phyloP scores from a whole-genome alignment of 2,797 vertebrate species.

The Microcaecilia unicolor region DNA sequence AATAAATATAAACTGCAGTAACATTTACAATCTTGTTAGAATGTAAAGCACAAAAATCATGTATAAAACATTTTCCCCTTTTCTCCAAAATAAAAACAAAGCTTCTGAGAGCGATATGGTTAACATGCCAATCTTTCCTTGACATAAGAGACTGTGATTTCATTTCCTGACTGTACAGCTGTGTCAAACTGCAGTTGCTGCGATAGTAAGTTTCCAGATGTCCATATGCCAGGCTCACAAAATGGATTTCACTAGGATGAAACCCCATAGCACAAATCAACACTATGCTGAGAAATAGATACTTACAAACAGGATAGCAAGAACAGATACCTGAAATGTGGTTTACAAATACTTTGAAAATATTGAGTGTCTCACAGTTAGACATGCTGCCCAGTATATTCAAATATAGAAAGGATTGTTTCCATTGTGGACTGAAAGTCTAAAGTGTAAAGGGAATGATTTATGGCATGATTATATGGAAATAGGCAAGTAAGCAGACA shows the following conservation, averaged over 20 bases:
- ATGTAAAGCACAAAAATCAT: not conserved
- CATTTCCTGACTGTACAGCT: constrained; percentile 7
- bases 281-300: not conserved
- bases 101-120: not conserved
- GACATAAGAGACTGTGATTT: constrained; percentile 4
- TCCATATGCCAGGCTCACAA: not conserved
- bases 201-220: constrained; percentile 18
- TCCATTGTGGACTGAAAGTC: too few relatives aligned
- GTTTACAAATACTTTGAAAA: too few relatives aligned
- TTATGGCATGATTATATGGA: too few relatives aligned
- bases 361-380: too few relatives aligned
- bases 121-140: constrained; percentile 7
- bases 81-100: constrained; percentile 1
- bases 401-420: too few relatives aligned
- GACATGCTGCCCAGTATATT: too few relatives aligned
- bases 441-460: too few relatives aligned
- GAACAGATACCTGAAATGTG: not conserved
- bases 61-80: constrained; percentile 1
- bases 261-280: not conserved
- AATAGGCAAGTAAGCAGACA: too few relatives aligned
- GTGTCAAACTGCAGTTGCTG: constrained; percentile 1
- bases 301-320: not conserved
- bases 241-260: not conserved
- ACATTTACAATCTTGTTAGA: not conserved
- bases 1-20: not conserved